Conservation (phyloP, 2,888 invertebrate genomes). For the Calameuta idolon region DNA sequence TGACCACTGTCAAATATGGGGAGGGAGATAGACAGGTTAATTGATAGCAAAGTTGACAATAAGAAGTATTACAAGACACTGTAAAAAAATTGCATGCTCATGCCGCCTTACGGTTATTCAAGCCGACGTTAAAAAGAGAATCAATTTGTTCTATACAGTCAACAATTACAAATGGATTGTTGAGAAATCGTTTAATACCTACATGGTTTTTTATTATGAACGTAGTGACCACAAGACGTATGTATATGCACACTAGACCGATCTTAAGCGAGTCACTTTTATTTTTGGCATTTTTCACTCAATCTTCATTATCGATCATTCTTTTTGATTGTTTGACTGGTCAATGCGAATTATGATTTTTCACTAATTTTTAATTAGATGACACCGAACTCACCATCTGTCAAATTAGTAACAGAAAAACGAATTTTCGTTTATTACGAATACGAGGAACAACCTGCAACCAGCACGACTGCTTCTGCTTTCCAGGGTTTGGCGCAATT, state of each 20-base stretch:
- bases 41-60: background rate
- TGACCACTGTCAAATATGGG: background rate
- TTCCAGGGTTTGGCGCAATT: background rate
- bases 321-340: background rate
- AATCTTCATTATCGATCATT: background rate
- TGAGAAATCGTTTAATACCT: background rate
- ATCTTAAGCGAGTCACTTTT: background rate
- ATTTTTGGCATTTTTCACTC: background rate
- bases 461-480: background rate
- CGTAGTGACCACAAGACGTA: background rate
- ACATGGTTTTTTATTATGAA: background rate
- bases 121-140: background rate
- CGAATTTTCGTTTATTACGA: background rate
- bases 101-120: background rate
- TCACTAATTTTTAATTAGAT: background rate
- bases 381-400: background rate
- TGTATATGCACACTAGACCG: background rate
- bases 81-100: background rate
- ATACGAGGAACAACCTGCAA: background rate
- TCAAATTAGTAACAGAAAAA: background rate
- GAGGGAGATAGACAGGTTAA: background rate
- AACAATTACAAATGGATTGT: background rate
- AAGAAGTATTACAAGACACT: background rate
- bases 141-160: background rate
- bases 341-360: background rate